A percentile compares a stretch with the other conserved stretches of the same genome.
Conservation (phyloP, 1,140 invertebrate species). For the Danaus melanippus region DNA sequence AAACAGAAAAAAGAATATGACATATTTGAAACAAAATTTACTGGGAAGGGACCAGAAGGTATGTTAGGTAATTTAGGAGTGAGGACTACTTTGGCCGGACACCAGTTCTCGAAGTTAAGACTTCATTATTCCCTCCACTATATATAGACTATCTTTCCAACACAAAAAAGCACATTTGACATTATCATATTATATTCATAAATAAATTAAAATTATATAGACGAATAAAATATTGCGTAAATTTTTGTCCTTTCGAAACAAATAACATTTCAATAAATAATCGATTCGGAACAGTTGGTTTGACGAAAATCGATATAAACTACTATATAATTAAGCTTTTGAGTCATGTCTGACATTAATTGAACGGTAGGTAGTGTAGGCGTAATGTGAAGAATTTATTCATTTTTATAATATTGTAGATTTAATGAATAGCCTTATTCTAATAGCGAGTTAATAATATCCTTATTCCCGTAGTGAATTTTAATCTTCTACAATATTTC, state of each 20-base stretch:
- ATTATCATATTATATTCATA: too few species aligned
- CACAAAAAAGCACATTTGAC: not conserved
- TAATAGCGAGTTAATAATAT: conserved; percentile 10
- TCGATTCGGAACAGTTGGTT: too few species aligned
- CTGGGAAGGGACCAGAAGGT: conserved; percentile 55
- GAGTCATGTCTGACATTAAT: too few species aligned
- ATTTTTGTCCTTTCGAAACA: too few species aligned
- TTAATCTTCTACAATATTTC: not conserved
- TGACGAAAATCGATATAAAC: too few species aligned
- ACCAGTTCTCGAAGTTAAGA: conserved; percentile 48
- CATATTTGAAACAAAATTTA: conserved; percentile 26
- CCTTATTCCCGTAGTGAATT: conserved; percentile 7
- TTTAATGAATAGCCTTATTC: conserved; percentile 4
- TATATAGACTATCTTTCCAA: conserved; percentile 32
- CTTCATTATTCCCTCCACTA: conserved; percentile 65
- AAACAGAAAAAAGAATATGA: conserved; percentile 4
- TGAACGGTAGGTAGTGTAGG: not conserved
- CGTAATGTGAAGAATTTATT: conserved; percentile 16
- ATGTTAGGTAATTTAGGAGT: conserved; percentile 23
- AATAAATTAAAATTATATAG: too few species aligned
- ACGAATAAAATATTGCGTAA: too few species aligned
- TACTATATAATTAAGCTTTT: too few species aligned
- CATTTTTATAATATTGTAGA: conserved; percentile 7
- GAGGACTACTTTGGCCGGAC: conserved; percentile 25
- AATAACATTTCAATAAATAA: too few species aligned